phyloP scores from a whole-genome alignment of 1,140 invertebrate genomes.

The Laodelphax striatellus region DNA sequence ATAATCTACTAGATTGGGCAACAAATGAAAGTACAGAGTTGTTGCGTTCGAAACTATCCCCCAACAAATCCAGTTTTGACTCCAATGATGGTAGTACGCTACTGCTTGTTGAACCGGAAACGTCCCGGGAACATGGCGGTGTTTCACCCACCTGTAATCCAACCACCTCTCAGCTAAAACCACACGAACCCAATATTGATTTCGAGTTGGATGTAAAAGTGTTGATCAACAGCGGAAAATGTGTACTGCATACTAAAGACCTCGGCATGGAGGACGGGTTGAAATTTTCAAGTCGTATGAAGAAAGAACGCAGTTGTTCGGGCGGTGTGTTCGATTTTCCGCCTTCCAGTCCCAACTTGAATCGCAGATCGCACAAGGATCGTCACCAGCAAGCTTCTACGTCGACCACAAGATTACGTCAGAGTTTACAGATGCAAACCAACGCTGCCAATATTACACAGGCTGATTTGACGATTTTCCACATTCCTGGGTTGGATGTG shows the following conservation, averaged over 20 bases:
- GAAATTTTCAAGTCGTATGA: conserved; percentile 45
- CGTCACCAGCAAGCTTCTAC: conserved; percentile 35
- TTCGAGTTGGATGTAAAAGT: conserved; percentile 95
- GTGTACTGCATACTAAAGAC: conserved; percentile 90
- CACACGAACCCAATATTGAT: conserved; percentile 87
- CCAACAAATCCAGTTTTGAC: conserved; percentile 9
- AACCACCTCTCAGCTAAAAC: conserved; percentile 32
- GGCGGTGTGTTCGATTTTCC: conserved; percentile 55
- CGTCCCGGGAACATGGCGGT: conserved; percentile 3
- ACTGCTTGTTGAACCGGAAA: conserved; percentile 11
- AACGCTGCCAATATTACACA: conserved; percentile 32
- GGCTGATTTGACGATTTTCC: conserved; percentile 80
- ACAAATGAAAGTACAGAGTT: neutral
- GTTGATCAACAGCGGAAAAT: conserved; percentile 92
- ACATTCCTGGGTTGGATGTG: conserved; percentile 88
- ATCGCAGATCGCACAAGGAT: conserved; percentile 33
- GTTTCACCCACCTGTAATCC: neutral
- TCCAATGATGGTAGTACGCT: conserved; percentile 11
- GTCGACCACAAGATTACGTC: conserved; percentile 36
- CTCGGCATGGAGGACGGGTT: conserved; percentile 55
- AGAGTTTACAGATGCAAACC: conserved; percentile 23
- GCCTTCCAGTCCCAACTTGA: conserved; percentile 37
- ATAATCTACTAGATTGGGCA: conserved; percentile 29
- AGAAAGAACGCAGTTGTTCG: conserved; percentile 57
- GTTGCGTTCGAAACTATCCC: neutral